phyloP scores from a whole-genome alignment of 1,140 invertebrate species.

The Zaprionus camerounensis region DNA sequence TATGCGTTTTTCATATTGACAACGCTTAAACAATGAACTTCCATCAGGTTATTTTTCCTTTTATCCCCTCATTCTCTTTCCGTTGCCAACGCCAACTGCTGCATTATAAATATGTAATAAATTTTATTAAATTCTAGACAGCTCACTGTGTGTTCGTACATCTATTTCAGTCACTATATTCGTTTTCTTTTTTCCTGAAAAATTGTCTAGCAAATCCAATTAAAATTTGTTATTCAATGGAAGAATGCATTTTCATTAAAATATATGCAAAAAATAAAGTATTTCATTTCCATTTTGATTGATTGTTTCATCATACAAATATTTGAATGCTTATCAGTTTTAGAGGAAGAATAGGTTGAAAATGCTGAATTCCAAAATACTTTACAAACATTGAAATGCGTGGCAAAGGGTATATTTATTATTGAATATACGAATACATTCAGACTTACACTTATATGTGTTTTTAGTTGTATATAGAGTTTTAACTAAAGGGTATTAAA shows the following conservation, averaged over 20 bases:
- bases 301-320: background rate
- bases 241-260: slow-evolving; percentile 16
- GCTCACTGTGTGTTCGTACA: background rate
- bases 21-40: slow-evolving; percentile 71
- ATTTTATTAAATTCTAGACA: slow-evolving; percentile 26
- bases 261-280: background rate
- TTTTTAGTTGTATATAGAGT: too few species aligned
- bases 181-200: background rate
- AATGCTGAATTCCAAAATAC: too few species aligned
- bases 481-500: background rate
- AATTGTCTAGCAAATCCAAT: slow-evolving; percentile 7
- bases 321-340: background rate
- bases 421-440: too few species aligned
- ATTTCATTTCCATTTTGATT: background rate
- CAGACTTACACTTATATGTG: too few species aligned
- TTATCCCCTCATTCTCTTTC: background rate
- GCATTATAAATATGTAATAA: slow-evolving; percentile 37
- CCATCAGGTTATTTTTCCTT: slow-evolving; percentile 32
- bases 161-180: slow-evolving; percentile 2
- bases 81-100: slow-evolving; percentile 62
- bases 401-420: too few species aligned
- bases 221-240: background rate
- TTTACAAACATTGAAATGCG: too few species aligned
- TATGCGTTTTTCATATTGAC: slow-evolving; percentile 74
- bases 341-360: background rate